Base-by-base conservation (phyloP, 2,888 invertebrate genomes). In the Furcula furcula region DNA sequence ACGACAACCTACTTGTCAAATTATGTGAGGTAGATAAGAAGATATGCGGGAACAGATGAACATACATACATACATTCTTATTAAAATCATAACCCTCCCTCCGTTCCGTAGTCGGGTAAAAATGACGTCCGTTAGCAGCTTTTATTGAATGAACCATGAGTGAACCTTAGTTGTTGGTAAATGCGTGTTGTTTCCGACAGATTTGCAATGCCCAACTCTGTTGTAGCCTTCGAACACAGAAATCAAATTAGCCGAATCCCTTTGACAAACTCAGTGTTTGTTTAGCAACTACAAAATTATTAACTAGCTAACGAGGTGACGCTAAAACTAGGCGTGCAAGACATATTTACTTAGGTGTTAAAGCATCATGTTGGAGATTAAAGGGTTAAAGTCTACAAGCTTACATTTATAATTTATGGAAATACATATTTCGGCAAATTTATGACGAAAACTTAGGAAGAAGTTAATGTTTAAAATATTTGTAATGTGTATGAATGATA, bases 181-280 rank as follows among this genome's bases (percentile, higher is more conserved):
- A 62, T 70, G 60, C 60, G 55, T 61, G 66, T 65, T 52, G 53
- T 62, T 67, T 66, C 65, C 65, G 44, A 55, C 46, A 54, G 47
- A 59, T 50, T 29, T 53, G 40, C 45, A 45, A 40, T 31, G 35
- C 29, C 39, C 47, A 49, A 54, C 59, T 62, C 67, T 65, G 68
- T 62, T 65, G 74, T 48, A 73, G 71, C 49, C 40, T 56, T 36
- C 62, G 70, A 69, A 76, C 79, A 73, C 60, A 52, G 70, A 73
- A 78, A 77, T 78, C 74, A 71, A 78, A 79, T 78, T 77, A 77
- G 67, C 55, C 48, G 63, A 68, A 68, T 69, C 75, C 77, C 76
- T 76, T 77, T 76, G 74, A 69, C 65, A 56, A 64, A 72, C 59
- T 73, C 65, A 38, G 49, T 65, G 73, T 73, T 75, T 61, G 70